Evolutionary conservation across 92 coral and sea anemone species (phyloP).

Genomic region (Heteractis magnifica): DNA sequence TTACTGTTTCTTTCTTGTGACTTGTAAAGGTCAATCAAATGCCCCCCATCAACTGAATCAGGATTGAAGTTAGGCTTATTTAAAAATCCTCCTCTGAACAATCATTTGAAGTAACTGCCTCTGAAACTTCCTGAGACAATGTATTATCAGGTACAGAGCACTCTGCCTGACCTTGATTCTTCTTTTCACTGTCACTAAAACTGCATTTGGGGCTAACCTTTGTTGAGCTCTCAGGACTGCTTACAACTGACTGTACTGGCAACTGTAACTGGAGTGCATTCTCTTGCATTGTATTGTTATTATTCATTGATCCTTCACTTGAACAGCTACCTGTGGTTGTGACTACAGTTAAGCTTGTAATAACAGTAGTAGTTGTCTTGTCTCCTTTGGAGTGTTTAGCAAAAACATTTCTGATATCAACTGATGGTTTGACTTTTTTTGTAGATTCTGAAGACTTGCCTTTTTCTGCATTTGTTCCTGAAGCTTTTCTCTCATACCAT

Average conservation of each 20-base stretch:
- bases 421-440: slow-evolving; percentile 13
- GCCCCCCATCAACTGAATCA: slow-evolving; percentile 34
- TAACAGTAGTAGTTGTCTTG: slow-evolving; percentile 9
- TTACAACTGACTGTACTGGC: too few relatives aligned
- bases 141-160: neutral
- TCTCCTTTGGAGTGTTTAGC: too few relatives aligned
- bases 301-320: slow-evolving; percentile 24
- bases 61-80: slow-evolving; percentile 25
- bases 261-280: neutral
- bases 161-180: slow-evolving; percentile 3
- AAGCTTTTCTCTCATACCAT: slow-evolving; percentile 18
- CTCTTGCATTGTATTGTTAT: neutral
- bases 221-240: slow-evolving; percentile 3
- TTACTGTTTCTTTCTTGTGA: slow-evolving; percentile 24
- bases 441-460: slow-evolving; percentile 6
- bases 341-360: slow-evolving; percentile 19
- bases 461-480: slow-evolving; percentile 27
- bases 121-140: slow-evolving; percentile 3
- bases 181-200: neutral
- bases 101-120: slow-evolving; percentile 1
- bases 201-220: neutral
- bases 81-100: slow-evolving; percentile 32
- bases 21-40: slow-evolving; percentile 22
- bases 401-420: slow-evolving; percentile 31
- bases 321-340: slow-evolving; percentile 23